These are phyloP conservation scores for Jordanella pulchra DNA, from an alignment of 2,797 vertebrate genomes.

Conservation along the genomic window DNA sequence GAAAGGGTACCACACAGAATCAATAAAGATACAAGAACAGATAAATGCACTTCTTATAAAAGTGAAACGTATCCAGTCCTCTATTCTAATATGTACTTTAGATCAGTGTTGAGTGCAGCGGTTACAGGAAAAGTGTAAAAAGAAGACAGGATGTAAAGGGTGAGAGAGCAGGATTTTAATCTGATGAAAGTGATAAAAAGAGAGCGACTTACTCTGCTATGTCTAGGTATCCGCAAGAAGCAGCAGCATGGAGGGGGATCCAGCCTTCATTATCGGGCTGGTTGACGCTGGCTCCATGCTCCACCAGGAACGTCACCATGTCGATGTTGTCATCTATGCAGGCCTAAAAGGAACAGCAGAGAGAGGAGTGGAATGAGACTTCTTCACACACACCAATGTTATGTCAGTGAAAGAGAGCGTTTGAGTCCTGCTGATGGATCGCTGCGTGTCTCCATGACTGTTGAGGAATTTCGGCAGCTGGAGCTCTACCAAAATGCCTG, in stretches of 20 bases:
- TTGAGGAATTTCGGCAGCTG: constrained; percentile 59
- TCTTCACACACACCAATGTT: not conserved
- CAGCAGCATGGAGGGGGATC: constrained; percentile 97
- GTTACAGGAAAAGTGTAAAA: not conserved
- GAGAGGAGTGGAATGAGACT: constrained; percentile 11
- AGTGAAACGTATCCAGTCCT: too few species aligned
- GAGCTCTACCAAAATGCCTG: constrained; percentile 52
- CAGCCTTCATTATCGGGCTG: constrained; percentile 99
- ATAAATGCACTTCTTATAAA: not conserved
- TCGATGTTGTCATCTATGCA: constrained; percentile 99
- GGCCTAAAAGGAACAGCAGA: constrained; percentile 78
- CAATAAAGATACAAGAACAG: not conserved
- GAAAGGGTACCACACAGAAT: too few species aligned
- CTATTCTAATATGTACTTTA: too few species aligned
- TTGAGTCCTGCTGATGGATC: constrained; percentile 31
- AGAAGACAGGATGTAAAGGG: constrained; percentile 29
- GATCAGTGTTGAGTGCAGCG: not conserved
- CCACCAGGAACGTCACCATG: constrained; percentile 99
- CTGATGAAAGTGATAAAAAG: constrained; percentile 29
- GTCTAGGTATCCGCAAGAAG: constrained; percentile 98
- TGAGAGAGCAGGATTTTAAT: constrained; percentile 30
- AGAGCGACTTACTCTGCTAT: constrained; percentile 90
- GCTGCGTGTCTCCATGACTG: constrained; percentile 37
- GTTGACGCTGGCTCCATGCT: constrained; percentile 97
- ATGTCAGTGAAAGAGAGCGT: not conserved